Percentiles rank a stretch among this genome's conserved stretches.
Conservation (phyloP, 2,113 vertebrate genomes). For the Laticauda colubrina region DNA sequence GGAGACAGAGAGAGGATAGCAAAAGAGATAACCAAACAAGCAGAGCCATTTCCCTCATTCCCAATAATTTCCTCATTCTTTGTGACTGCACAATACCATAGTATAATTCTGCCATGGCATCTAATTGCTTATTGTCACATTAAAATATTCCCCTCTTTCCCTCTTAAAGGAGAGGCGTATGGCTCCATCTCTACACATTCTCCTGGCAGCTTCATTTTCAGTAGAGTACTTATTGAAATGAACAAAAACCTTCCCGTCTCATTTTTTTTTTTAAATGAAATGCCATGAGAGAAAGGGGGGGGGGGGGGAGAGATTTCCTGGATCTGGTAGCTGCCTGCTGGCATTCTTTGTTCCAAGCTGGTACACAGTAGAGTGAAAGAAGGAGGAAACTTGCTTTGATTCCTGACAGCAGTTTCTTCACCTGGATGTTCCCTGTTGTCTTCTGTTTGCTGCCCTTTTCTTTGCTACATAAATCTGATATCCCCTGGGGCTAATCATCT, state of each 20-base stretch:
- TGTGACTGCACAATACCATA: slow-evolving; percentile 48
- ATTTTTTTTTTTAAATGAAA: not conserved
- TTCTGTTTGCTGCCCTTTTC: fast-evolving
- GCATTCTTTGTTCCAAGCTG: not conserved
- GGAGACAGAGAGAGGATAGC: no score
- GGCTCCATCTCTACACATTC: slow-evolving; percentile 32
- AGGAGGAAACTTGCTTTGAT: not conserved
- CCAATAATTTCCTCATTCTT: slow-evolving; percentile 19
- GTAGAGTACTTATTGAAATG: slow-evolving; percentile 37
- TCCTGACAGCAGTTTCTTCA: slow-evolving; percentile 20
- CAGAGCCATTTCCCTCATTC: slow-evolving; percentile 31
- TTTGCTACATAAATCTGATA: slow-evolving; percentile 1
- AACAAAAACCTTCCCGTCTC: slow-evolving; percentile 38
- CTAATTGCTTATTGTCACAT: slow-evolving; percentile 30
- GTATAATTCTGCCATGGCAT: slow-evolving; percentile 32
- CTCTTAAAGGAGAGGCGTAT: slow-evolving; percentile 17
- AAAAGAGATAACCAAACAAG: no score
- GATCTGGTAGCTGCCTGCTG: not conserved
- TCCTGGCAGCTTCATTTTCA: slow-evolving; percentile 28
- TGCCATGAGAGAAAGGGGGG: not conserved
- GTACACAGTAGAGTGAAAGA: not conserved
- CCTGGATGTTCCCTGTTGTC: slow-evolving; percentile 13
- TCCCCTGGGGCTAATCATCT: slow-evolving; percentile 15
- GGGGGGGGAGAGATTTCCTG: not conserved
- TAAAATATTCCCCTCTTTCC: slow-evolving; percentile 42